phyloP scores from a whole-genome alignment of 2,113 vertebrate species.

The Gadus macrocephalus region DNA sequence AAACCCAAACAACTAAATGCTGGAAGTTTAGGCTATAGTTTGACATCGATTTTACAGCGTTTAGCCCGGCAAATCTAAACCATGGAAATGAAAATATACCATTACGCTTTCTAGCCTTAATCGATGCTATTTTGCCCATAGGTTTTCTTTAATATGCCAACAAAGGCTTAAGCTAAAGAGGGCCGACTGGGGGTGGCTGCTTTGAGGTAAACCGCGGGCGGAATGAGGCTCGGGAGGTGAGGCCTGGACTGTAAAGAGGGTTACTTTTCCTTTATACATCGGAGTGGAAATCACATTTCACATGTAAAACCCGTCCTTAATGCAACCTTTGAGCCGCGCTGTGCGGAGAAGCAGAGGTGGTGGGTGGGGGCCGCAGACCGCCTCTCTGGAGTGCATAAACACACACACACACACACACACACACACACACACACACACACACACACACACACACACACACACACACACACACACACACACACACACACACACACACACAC shows the following conservation, averaged over 20 bases:
- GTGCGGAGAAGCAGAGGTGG: conserved; percentile 61
- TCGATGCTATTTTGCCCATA: not conserved
- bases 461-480: conserved; percentile 24
- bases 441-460: conserved; percentile 27
- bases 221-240: conserved; percentile 44
- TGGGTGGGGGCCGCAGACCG: conserved; percentile 61
- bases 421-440: conserved; percentile 26
- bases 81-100: too few relatives aligned
- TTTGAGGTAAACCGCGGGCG: conserved; percentile 14
- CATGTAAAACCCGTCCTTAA: conserved; percentile 75
- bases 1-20: too few relatives aligned
- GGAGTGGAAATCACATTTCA: conserved; percentile 75
- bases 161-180: conserved; percentile 12
- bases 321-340: conserved; percentile 70
- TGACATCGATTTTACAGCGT: not conserved
- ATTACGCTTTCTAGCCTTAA: too few relatives aligned
- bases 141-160: not conserved
- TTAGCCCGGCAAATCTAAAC: not conserved
- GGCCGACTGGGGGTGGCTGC: conserved; percentile 21
- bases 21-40: not conserved
- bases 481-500: conserved; percentile 27
- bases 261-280: conserved; percentile 65
- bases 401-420: conserved; percentile 30
- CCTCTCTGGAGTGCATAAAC: conserved; percentile 48
- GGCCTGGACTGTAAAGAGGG: conserved; percentile 57